Percentiles rank a stretch among this genome's conserved stretches.
Conservation (phyloP, 2,888 invertebrate genomes). For the Trisateles emortualis region DNA sequence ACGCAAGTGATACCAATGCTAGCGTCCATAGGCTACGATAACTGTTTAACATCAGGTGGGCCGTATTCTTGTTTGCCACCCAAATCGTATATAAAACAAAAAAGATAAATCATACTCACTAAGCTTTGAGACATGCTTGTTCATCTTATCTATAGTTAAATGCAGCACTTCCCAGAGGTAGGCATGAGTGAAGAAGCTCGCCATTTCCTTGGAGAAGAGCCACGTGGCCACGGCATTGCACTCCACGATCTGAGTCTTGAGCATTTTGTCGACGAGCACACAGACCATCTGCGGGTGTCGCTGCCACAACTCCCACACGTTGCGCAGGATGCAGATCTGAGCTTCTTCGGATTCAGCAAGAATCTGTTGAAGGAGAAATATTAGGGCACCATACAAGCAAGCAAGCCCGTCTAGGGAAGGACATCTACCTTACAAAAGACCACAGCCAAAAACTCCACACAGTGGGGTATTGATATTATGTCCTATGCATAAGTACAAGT, state of each 20-base stretch:
- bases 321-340: slow-evolving; percentile 96
- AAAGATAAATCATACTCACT: slow-evolving; percentile 72
- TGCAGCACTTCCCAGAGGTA: slow-evolving; percentile 99
- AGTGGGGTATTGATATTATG: no score
- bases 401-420: no score
- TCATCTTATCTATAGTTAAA: slow-evolving; percentile 98
- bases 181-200: slow-evolving; percentile 95
- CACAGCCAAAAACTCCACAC: no score
- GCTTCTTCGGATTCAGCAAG: slow-evolving; percentile 98
- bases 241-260: slow-evolving; percentile 98
- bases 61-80: no score
- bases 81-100: no score
- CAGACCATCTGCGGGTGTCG: slow-evolving; percentile 99
- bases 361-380: slow-evolving; percentile 84
- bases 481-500: no score
- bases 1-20: no score
- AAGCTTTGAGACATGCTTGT: slow-evolving; percentile 96
- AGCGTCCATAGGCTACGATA: no score
- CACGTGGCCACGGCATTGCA: slow-evolving; percentile 99
- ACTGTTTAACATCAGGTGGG: no score
- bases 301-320: slow-evolving; percentile 98
- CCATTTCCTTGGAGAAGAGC: slow-evolving; percentile 97
- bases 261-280: slow-evolving; percentile 97
- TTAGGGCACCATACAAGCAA: no score
- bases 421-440: no score